Conservation (phyloP, 2,113 vertebrate genomes). For the Barnardius zonarius region DNA sequence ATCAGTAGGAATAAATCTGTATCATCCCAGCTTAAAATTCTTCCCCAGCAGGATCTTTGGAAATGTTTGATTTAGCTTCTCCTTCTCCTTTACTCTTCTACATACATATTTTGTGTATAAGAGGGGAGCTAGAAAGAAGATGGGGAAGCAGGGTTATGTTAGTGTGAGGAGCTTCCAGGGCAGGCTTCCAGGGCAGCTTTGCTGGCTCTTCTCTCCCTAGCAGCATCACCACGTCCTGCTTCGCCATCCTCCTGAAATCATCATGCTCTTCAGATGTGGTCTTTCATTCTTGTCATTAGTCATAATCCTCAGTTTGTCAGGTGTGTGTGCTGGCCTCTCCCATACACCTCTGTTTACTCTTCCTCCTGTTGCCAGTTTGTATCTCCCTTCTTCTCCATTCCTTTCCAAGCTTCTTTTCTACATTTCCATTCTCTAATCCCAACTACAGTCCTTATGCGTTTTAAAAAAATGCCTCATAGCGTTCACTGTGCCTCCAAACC, state of each 20-base stretch:
- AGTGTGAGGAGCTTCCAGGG: constrained; percentile 45
- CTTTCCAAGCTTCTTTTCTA: constrained; percentile 64
- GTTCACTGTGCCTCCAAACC: constrained; percentile 69
- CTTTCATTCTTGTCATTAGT: constrained; percentile 56
- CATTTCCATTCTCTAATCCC: constrained; percentile 63
- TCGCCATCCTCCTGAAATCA: constrained; percentile 55
- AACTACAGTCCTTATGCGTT: constrained; percentile 56
- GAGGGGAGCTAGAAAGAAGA: constrained; percentile 62
- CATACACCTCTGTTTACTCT: constrained; percentile 64
- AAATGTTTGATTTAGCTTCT: constrained; percentile 32
- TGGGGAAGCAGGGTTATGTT: constrained; percentile 62
- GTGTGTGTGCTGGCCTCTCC: constrained; percentile 61
- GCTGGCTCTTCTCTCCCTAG: constrained; percentile 63
- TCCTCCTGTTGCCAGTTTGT: constrained; percentile 63
- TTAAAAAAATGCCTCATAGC: constrained; percentile 70
- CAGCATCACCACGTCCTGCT: constrained; percentile 55
- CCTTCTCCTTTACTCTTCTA: constrained; percentile 65
- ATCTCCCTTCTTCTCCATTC: constrained; percentile 68
- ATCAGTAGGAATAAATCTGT: neutral
- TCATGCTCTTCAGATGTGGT: constrained; percentile 58
- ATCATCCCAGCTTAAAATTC: constrained; percentile 18
- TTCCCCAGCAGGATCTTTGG: constrained; percentile 26
- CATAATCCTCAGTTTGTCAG: constrained; percentile 65
- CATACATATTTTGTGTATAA: constrained; percentile 26
- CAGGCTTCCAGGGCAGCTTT: constrained; percentile 52